Evolutionary conservation across 2,888 invertebrate genomes (phyloP).

Genomic region (Gandaritis pyraliata): DNA sequence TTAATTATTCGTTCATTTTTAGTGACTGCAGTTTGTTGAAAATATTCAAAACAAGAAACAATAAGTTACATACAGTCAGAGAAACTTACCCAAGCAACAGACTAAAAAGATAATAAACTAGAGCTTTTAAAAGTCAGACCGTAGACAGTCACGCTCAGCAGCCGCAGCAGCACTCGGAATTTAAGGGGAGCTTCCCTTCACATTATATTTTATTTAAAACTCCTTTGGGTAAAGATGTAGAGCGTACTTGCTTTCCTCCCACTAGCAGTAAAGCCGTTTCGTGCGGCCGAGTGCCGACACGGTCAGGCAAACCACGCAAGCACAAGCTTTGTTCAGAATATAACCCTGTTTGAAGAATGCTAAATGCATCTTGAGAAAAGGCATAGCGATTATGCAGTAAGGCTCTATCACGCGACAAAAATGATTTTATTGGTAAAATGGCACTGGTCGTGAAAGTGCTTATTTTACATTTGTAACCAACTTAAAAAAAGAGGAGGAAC

Average conservation of each 20-base stretch:
- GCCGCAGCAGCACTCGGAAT: constrained; percentile 26
- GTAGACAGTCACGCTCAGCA: constrained; percentile 28
- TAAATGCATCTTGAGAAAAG: background rate
- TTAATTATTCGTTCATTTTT: no score
- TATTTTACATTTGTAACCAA: no score
- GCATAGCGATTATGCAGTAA: background rate
- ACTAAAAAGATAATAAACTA: constrained; percentile 18
- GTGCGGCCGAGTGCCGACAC: background rate
- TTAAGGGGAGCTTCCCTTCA: constrained; percentile 29
- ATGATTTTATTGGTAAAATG: no score
- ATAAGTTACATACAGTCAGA: background rate
- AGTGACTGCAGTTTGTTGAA: background rate
- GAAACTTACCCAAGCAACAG: constrained; percentile 1
- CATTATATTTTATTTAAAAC: constrained; percentile 30
- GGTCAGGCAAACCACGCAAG: constrained; percentile 3
- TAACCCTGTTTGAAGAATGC: constrained; percentile 8
- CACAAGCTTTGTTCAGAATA: constrained; percentile 2
- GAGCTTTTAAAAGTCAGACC: constrained; percentile 27
- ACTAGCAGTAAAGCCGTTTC: constrained; percentile 20
- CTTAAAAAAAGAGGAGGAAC: no score
- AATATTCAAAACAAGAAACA: background rate
- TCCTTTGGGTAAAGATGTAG: constrained; percentile 23
- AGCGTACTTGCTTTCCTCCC: constrained; percentile 2
- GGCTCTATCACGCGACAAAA: no score
- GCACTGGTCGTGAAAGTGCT: background rate